Evolutionary conservation across 92 coral and sea anemone genomes (phyloP), one percentile per base, ranked within the genome.

Genomic region (Parazoanthus darwini): DNA sequence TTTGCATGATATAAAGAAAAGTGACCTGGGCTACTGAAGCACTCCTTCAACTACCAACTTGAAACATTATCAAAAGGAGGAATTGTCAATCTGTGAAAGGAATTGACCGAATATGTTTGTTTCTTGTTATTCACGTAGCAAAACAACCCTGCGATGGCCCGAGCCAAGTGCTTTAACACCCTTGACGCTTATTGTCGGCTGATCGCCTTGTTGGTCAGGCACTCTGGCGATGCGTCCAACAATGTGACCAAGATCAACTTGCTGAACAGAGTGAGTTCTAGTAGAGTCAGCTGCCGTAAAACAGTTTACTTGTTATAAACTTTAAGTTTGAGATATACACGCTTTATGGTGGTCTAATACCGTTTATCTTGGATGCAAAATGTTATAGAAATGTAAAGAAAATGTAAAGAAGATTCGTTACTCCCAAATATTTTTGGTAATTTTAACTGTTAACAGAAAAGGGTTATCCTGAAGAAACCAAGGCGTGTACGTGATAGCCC

Each of bases 211-310:
- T 81, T 97, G 48, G 99, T 97, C 85, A 89, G 98, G 86, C 99
- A 97, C 90, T 96, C 99, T 0, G 98, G 99, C 23, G 99, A 95
- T 80, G 98, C 97, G 16, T 95, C 97, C 18, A 97, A 97, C 74
- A 97, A 94, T 79, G 98, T 95, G 73, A 97, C 98, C 38, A 97
- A 95, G 92, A 97, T 97, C 80, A 97, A 97, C 89, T 94, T 96
- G 58, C 94, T 96, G 6, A 96, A 94, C 82, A 88, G 99, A 92
- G 99, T 96, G 88, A 92, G 99, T 77, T 33, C 33, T 0, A 14
- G 23, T 23, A 11, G 6, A 20, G n/a, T 9, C 33, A 0, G 78
- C 6, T 59, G 29, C 23, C 35, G 5, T 37, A 51, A 48, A 4
- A 3, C 5, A 23, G 26, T 29, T 38, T n/a, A 33, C 39, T 46